Percentiles rank a stretch among this genome's conserved stretches.
These are phyloP conservation scores for Acanthiza pusilla DNA, from an alignment of 2,797 vertebrate species.

Conservation along the genomic window DNA sequence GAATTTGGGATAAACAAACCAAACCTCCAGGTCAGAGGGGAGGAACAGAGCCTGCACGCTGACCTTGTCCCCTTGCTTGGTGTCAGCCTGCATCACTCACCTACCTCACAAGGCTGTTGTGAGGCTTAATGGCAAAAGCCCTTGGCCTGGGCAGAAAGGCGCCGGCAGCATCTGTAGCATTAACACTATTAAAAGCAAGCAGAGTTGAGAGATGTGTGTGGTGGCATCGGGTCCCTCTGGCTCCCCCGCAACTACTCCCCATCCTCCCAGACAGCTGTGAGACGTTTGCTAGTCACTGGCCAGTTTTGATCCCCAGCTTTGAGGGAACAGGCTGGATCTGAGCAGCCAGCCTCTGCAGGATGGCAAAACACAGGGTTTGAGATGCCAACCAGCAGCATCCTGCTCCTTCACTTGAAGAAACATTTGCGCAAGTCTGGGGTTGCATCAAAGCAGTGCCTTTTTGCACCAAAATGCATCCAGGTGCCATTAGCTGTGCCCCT, in stretches of 20 bases:
- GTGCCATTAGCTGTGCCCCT: not conserved
- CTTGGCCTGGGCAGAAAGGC: rapidly evolving
- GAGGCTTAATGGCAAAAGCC: not conserved
- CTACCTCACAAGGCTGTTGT: constrained; percentile 35
- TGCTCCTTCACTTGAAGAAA: not conserved
- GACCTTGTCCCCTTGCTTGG: not conserved
- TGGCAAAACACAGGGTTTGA: not conserved
- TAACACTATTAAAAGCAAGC: constrained; percentile 53
- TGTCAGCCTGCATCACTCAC: not conserved
- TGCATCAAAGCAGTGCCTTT: rapidly evolving
- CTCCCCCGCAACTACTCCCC: not conserved
- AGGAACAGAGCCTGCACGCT: not conserved
- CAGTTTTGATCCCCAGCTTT: not conserved
- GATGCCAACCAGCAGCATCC: not conserved
- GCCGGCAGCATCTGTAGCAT: not conserved
- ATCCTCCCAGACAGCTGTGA: not conserved
- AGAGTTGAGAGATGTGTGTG: not conserved
- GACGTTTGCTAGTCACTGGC: not conserved
- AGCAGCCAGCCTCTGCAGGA: not conserved
- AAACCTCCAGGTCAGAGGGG: not conserved
- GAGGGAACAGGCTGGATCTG: not conserved
- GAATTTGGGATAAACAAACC: not conserved
- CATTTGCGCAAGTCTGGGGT: not conserved
- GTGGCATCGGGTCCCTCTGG: rapidly evolving
- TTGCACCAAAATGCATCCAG: not conserved